A percentile compares a stretch with the other conserved stretches of the same genome.
Evolutionary conservation across 2,113 vertebrate genomes (phyloP).

Genomic region (Actenoides lindsayi): DNA sequence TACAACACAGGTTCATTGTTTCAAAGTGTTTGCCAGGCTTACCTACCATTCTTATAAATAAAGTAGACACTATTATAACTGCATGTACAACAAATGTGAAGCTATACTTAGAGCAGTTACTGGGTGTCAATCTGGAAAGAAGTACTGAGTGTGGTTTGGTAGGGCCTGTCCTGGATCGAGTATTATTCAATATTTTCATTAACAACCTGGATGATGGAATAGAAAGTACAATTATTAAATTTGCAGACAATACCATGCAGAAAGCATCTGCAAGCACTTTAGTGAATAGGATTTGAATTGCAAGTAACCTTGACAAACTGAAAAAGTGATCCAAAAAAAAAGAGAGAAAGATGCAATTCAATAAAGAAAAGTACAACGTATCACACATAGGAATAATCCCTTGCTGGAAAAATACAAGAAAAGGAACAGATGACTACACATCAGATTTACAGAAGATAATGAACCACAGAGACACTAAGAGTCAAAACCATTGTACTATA

Average conservation of each 20-base stretch:
- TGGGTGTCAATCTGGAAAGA: neutral
- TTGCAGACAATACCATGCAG: slow-evolving; percentile 37
- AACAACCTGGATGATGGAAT: slow-evolving; percentile 59
- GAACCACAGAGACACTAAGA: neutral
- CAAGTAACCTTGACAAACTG: slow-evolving; percentile 55
- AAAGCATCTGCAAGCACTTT: slow-evolving; percentile 59
- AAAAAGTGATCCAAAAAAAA: neutral
- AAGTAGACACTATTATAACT: neutral
- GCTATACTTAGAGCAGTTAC: neutral
- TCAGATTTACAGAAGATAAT: neutral
- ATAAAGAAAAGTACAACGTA: neutral
- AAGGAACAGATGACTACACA: neutral
- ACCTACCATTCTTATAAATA: neutral
- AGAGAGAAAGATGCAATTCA: neutral
- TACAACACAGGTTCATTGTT: neutral
- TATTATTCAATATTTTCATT: slow-evolving; percentile 63
- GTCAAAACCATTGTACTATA: neutral
- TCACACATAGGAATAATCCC: neutral
- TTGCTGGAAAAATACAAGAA: neutral
- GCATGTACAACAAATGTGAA: neutral
- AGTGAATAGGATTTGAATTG: slow-evolving; percentile 52
- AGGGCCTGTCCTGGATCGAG: slow-evolving; percentile 1
- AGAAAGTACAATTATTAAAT: slow-evolving; percentile 51
- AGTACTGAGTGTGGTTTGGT: neutral
- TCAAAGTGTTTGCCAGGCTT: neutral